Evolutionary conservation across 2,888 invertebrate genomes (phyloP), one percentile per base, ranked within the genome.

Genomic region (Caenorhabditis imperialis): DNA sequence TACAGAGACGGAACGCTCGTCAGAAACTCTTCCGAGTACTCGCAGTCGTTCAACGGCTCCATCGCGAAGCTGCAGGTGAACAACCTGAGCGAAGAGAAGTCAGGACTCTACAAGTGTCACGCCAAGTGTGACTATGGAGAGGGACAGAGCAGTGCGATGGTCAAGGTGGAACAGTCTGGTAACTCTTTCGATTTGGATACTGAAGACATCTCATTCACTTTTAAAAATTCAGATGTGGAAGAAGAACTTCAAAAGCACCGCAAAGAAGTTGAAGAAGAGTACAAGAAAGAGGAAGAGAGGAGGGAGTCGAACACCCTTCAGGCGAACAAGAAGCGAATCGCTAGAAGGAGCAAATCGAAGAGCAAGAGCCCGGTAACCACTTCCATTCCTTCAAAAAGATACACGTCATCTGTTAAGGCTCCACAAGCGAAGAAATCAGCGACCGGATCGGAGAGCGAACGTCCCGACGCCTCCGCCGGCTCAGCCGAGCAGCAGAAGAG

Each of bases 111-210:
- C 78, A 86, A 86, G 72, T 88, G 88, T 67, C 70, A 78, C 33
- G 88, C 86, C 12, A 79, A 79, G 22, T 82, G 81, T 53, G 85
- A 88, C 14, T 84, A 78, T 75, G 88, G 88, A 54, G 85, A 86
- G 22, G 80, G 82, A 10, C 83, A 86, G 54, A 86, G 80, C 53
- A 84, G 83, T 42, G 84, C 86, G n/a, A 81, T 81, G 76, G 83
- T 88, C 44, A 83, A 81, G 33, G 76, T 83, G 8, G 86, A 85
- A 30, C 79, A 78, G 22, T 48, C 63, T 45, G 81, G 84, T 84
- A 5, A 58, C 10, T 30, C n/a, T n/a, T n/a, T n/a, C n/a, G n/a
- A n/a, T n/a, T n/a, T n/a, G n/a, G n/a, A n/a, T n/a, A n/a, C n/a
- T n/a, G n/a, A 10, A 30, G 30, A 30, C 30, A 30, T 30, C n/a